Conservation (phyloP, 30 jellyfish, hydroid and myxozoan species). For the Phacellophora camtschatica region DNA sequence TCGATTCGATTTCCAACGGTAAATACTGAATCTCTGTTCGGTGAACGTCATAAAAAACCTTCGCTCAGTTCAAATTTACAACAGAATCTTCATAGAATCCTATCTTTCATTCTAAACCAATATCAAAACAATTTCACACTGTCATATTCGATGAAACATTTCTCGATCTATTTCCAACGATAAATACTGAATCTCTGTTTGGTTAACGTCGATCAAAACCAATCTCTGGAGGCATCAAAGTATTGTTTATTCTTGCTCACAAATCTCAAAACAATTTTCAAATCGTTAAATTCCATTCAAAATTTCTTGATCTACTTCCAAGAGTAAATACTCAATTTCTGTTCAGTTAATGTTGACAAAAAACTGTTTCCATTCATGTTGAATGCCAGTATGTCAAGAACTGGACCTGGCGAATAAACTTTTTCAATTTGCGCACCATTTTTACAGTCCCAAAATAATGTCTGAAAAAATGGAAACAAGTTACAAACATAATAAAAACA, state of each 20-base stretch:
- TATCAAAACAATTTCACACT: too few species aligned
- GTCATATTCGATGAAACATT: background rate
- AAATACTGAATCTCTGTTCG: background rate
- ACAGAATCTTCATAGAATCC: too few species aligned
- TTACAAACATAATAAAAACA: too few species aligned
- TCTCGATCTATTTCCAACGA: slow-evolving; percentile 66
- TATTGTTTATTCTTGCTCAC: too few species aligned
- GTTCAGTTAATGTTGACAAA: slow-evolving; percentile 76
- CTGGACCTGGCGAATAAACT: slow-evolving; percentile 58
- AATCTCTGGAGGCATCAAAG: too few species aligned
- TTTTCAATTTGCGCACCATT: slow-evolving; percentile 69
- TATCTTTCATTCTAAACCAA: too few species aligned
- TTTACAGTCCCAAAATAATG: slow-evolving; percentile 76
- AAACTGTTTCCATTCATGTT: slow-evolving; percentile 48
- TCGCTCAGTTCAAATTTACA: too few species aligned
- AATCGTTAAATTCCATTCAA: too few species aligned
- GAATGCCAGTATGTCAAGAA: slow-evolving; percentile 64
- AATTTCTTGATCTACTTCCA: slow-evolving; percentile 74
- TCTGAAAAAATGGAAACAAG: slow-evolving; percentile 57
- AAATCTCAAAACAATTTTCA: too few species aligned
- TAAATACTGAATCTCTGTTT: slow-evolving; percentile 53
- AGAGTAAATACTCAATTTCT: slow-evolving; percentile 32
- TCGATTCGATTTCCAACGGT: slow-evolving; percentile 16
- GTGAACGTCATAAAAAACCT: too few species aligned
- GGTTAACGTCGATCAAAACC: slow-evolving; percentile 71